These are phyloP conservation scores for Ceratina australensis DNA, from an alignment of 1,140 invertebrate species.

Conservation along the genomic window DNA sequence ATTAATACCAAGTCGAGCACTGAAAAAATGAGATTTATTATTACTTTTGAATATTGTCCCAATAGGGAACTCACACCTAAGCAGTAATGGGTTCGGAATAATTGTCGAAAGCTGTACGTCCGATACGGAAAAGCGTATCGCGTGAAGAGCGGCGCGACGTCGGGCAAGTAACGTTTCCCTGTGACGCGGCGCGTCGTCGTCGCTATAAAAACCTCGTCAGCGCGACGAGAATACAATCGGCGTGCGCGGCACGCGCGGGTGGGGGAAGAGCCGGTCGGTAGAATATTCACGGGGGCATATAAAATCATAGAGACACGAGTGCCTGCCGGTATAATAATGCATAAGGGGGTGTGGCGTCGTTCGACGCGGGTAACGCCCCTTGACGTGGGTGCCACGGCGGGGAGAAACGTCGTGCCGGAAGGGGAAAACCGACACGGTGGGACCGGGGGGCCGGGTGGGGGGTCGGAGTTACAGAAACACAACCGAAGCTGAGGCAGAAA, in stretches of 20 bases:
- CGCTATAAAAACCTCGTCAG: conserved; percentile 44
- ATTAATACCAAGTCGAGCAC: no score
- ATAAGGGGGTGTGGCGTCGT: conserved; percentile 74
- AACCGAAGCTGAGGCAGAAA: conserved; percentile 37
- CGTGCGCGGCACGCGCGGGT: conserved; percentile 42
- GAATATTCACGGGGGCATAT: conserved; percentile 75
- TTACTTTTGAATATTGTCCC: no score
- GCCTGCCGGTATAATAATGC: conserved; percentile 77
- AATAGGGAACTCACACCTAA: no score
- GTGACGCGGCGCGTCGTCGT: background rate
- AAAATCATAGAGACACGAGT: conserved; percentile 77
- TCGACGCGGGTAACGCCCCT: conserved; percentile 48
- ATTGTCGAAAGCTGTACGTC: background rate
- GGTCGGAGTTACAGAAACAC: conserved; percentile 33
- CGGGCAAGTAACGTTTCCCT: conserved; percentile 15
- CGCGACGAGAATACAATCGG: conserved; percentile 44
- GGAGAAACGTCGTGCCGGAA: conserved; percentile 48
- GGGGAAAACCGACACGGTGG: conserved; percentile 43
- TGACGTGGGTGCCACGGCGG: conserved; percentile 35
- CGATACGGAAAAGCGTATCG: conserved; percentile 18
- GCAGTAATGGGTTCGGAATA: no score
- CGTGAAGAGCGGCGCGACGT: conserved; percentile 1
- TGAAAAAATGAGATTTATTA: no score
- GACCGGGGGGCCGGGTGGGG: conserved; percentile 33
- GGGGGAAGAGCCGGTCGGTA: conserved; percentile 45